Base-by-base conservation (phyloP, 2,113 vertebrate genomes). In the Penelope pileata region DNA sequence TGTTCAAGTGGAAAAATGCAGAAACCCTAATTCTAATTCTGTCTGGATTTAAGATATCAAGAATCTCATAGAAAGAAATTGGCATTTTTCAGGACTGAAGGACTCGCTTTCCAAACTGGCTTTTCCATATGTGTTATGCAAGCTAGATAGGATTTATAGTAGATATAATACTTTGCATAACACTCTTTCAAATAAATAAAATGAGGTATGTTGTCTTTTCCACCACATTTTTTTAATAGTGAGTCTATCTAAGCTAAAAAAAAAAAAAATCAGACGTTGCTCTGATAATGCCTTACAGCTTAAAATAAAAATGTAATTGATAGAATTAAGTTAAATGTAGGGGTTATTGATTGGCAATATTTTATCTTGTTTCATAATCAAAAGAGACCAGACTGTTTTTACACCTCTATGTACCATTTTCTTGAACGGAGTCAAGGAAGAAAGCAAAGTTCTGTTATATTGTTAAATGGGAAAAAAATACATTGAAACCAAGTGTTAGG, bases 331-430 rank as follows among this genome's bases (percentile, higher is more conserved):
- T 83, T 36, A 42, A 96, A 91, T 47, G 21, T 48, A 22, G 17
- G 92, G 95, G 56, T 53, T 78, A 29, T 63, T 90, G 91, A 81
- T 83, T 50, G 58, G 30, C 8, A 40, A 30, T 91, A 70, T 70
- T 94, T 80, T 83, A 76, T 62, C 85, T 80, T 90, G 12, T 63
- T 95, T 74, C 23, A 92, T 94, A 93, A 96, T 91, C 7, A 96
- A 87, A 89, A 79, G 83, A 56, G 42, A 91, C 68, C 36, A 87
- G 68, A 86, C 78, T 92, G 81, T 90, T 96, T 89, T 84, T 97
- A 96, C 81, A 96, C 66, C 34, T 86, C 10, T 81, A 64, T 83
- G 64, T 91, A 90, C 62, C 23, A 82, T 96, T 96, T 96, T 78
- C 74, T 95, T 96, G 76, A 91, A 90, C 30, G 18, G 42, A 94